Evolutionary conservation across 2,888 invertebrate genomes (phyloP).

Genomic region (Dioctria linearis): DNA sequence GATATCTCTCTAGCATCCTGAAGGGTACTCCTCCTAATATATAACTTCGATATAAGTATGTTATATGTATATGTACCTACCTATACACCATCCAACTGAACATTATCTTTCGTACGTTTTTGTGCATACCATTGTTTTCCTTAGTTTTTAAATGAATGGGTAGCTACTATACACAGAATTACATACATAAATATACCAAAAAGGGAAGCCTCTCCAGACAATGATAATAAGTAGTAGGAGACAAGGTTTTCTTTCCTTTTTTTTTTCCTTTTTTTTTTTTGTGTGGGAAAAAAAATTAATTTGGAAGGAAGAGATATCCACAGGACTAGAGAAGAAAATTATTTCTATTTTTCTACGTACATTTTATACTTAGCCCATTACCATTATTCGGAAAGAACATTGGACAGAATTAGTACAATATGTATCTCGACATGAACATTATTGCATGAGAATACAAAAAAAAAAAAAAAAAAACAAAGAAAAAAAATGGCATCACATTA

Average conservation of each 20-base stretch:
- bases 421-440: background rate
- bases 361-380: background rate
- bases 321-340: background rate
- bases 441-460: too few species aligned
- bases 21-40: background rate
- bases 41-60: too few species aligned
- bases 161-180: background rate
- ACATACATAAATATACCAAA: too few species aligned
- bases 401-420: background rate
- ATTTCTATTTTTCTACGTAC: too few species aligned
- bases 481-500: too few species aligned
- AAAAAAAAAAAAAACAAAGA: too few species aligned
- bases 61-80: too few species aligned
- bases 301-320: background rate
- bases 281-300: background rate
- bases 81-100: background rate
- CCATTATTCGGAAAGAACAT: background rate
- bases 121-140: constrained; percentile 1
- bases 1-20: constrained; percentile 12
- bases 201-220: constrained; percentile 9
- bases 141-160: constrained; percentile 6
- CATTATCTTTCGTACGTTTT: constrained; percentile 19
- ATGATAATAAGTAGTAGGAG: constrained; percentile 31
- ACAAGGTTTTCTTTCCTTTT: constrained; percentile 13
- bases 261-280: constrained; percentile 2